Conservation (phyloP, 2,797 vertebrate species). For the Bovichtus diacanthus region DNA sequence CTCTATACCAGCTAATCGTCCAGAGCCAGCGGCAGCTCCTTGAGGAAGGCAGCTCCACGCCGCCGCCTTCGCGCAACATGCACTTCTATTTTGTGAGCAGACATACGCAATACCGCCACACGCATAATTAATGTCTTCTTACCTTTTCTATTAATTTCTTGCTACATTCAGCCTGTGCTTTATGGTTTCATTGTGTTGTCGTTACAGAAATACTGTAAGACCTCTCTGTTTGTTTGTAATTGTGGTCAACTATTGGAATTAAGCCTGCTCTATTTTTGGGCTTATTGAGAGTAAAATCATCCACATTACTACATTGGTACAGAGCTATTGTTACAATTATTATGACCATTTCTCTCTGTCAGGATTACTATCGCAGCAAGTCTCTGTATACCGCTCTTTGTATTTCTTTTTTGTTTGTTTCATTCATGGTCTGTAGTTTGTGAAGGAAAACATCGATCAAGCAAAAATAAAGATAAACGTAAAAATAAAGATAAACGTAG, state of each 20-base stretch:
- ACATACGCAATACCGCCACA: background rate
- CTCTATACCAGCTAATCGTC: constrained; percentile 94
- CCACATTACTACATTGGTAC: background rate
- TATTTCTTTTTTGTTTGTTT: too few species aligned
- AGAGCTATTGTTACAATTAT: background rate
- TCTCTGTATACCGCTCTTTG: background rate
- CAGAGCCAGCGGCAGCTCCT: constrained; percentile 91
- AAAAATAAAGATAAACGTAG: background rate
- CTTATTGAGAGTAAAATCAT: background rate
- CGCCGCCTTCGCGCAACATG: constrained; percentile 87
- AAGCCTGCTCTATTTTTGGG: background rate
- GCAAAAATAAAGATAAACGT: background rate
- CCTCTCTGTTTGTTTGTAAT: background rate
- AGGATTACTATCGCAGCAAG: background rate
- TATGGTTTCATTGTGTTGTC: background rate
- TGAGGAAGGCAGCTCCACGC: constrained; percentile 82
- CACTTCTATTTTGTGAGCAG: constrained; percentile 94
- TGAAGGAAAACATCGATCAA: background rate
- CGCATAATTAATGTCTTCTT: background rate
- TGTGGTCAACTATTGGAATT: background rate
- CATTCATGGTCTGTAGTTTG: background rate
- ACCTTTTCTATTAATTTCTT: background rate
- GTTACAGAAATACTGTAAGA: background rate
- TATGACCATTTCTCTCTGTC: background rate
- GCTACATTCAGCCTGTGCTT: background rate